Evolutionary conservation across 1,140 invertebrate species (phyloP), one percentile per base, ranked within the genome.

Genomic region (Oedothorax gibbosus): DNA sequence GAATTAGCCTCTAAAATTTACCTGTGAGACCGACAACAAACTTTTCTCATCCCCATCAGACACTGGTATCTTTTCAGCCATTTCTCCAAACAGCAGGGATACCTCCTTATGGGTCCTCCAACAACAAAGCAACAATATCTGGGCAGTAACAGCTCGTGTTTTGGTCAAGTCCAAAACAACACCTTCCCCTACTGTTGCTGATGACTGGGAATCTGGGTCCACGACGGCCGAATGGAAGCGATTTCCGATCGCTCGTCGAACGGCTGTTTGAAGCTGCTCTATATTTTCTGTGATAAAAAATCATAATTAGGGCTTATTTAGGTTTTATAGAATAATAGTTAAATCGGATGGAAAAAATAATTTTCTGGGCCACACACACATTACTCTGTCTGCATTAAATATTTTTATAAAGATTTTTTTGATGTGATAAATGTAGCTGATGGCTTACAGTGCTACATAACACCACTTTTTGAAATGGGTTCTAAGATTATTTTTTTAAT

Each of bases 111-210:
- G 91, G 71, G 93, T 95, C 84, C 96, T 92, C 97, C 97, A 99
- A 10, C 95, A 94, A 89, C 96, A 97, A 0, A 98, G 91, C 18
- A 98, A 89, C 51, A 99, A 91, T 93, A 95, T 94, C 90, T 97
- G 96, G 9, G 96, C 93, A 18, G 94, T 95, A 0, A 94, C 90
- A 56, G 88, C 87, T 62, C 85, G 85, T 21, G 87, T 85, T 85
- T 89, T 90, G 50, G 87, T 84, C 9, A 85, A 60, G 68, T 86
- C 86, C 14, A 88, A 62, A 62, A 49, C 53, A 57, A 81, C 2
- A 85, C 84, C 18, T 65, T 87, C 72, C 86, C 79, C 77, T 49
- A 85, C 82, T 66, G 85, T 76, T 18, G 87, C 35, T 35, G 35
- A 2, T 5, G 35, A 35, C 35, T 35, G 35, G 54, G 51, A 71